phyloP scores from a whole-genome alignment of 35 echinoderm and acorn worm species.

The Lytechinus pictus region DNA sequence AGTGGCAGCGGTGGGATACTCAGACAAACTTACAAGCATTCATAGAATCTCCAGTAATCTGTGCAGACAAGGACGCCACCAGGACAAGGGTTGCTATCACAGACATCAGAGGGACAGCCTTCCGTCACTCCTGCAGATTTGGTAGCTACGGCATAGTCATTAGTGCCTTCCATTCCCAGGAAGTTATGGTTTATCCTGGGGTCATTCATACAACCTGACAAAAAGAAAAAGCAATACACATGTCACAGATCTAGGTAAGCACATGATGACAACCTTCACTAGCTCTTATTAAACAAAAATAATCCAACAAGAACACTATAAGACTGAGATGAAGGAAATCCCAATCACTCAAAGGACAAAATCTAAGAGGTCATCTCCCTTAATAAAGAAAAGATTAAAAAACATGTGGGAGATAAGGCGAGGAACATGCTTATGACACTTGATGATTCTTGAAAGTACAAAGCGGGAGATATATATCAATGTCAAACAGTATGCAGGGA shows the following conservation, averaged over 20 bases:
- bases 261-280: too few relatives aligned
- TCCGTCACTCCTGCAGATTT: slow-evolving; percentile 62
- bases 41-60: slow-evolving; percentile 72
- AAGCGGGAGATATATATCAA: too few relatives aligned
- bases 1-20: not conserved
- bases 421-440: not conserved
- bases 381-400: too few relatives aligned
- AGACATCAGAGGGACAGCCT: slow-evolving; percentile 76
- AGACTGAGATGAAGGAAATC: too few relatives aligned
- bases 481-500: too few relatives aligned
- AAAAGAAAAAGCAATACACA: not conserved
- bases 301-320: too few relatives aligned
- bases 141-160: slow-evolving; percentile 51
- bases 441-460: not conserved
- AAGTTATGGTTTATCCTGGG: slow-evolving; percentile 83
- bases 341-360: too few relatives aligned
- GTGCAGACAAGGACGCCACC: slow-evolving; percentile 65
- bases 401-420: too few relatives aligned
- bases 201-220: slow-evolving; percentile 93
- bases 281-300: too few relatives aligned
- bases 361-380: too few relatives aligned
- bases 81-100: slow-evolving; percentile 57
- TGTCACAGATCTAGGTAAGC: not conserved
- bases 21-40: slow-evolving; percentile 73
- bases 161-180: slow-evolving; percentile 56